Conservation (phyloP, 2,797 vertebrate genomes). For the Amblyopsis hoosieri region DNA sequence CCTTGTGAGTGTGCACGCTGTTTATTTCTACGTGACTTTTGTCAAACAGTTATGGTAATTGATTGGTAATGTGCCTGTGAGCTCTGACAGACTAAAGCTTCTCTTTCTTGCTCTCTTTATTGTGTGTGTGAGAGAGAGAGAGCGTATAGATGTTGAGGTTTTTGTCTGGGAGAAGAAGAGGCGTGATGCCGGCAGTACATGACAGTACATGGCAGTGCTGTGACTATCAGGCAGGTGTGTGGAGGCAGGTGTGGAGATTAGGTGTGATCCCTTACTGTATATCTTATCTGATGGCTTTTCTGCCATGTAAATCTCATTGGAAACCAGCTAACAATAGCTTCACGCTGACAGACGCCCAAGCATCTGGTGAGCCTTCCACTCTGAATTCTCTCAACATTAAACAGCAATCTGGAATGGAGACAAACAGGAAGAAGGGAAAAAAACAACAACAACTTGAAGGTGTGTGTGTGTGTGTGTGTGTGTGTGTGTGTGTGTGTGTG, state of each 20-base stretch:
- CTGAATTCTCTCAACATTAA: slow-evolving; percentile 70
- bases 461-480: slow-evolving; percentile 18
- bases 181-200: slow-evolving; percentile 29
- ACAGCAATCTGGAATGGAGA: slow-evolving; percentile 65
- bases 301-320: slow-evolving; percentile 79
- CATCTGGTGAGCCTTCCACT: slow-evolving; percentile 69
- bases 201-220: background rate
- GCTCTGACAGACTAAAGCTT: slow-evolving; percentile 56
- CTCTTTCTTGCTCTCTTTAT: slow-evolving; percentile 26
- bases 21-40: slow-evolving; percentile 42
- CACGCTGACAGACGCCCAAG: slow-evolving; percentile 72
- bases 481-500: slow-evolving; percentile 13
- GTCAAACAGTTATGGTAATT: slow-evolving; percentile 56
- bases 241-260: slow-evolving; percentile 68
- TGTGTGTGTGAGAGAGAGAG: slow-evolving; percentile 40
- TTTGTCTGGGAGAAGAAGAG: slow-evolving; percentile 52
- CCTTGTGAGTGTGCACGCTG: slow-evolving; percentile 3
- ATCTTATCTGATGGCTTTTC: slow-evolving; percentile 76
- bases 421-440: slow-evolving; percentile 43
- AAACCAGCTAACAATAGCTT: slow-evolving; percentile 77
- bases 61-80: slow-evolving; percentile 46
- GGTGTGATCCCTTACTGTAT: slow-evolving; percentile 66
- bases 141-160: slow-evolving; percentile 17
- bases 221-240: slow-evolving; percentile 58
- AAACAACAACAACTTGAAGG: slow-evolving; percentile 28